Conservation (phyloP, 2,113 vertebrate genomes). For the Corythoichthys haematopterus region DNA sequence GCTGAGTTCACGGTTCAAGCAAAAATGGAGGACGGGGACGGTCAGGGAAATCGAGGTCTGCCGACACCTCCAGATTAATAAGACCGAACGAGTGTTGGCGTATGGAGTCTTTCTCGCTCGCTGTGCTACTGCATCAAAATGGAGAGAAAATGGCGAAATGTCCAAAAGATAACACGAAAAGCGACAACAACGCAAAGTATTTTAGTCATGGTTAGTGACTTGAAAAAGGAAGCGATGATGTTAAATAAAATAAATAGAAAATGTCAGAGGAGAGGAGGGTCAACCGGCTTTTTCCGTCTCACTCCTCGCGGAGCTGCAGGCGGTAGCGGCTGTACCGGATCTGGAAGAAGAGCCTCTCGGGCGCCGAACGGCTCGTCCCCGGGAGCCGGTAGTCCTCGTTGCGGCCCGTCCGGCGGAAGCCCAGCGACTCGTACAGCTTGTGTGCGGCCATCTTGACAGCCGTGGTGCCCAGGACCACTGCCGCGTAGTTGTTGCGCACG, state of each 20-base stretch:
- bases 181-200: slow-evolving; percentile 34
- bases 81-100: no score
- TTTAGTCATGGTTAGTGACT: slow-evolving; percentile 41
- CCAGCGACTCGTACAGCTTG: slow-evolving; percentile 97
- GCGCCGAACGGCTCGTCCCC: slow-evolving; percentile 87
- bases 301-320: slow-evolving; percentile 97
- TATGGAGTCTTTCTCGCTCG: slow-evolving; percentile 27
- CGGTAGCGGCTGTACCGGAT: slow-evolving; percentile 96
- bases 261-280: slow-evolving; percentile 55
- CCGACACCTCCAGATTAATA: slow-evolving; percentile 2
- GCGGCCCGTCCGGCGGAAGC: slow-evolving; percentile 87
- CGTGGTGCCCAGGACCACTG: slow-evolving; percentile 91
- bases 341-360: slow-evolving; percentile 98
- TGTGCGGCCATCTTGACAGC: slow-evolving; percentile 97
- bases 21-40: slow-evolving; percentile 6
- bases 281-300: slow-evolving; percentile 55
- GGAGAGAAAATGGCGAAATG: slow-evolving; percentile 51
- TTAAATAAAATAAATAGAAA: slow-evolving; percentile 67
- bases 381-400: slow-evolving; percentile 86
- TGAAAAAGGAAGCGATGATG: slow-evolving; percentile 48
- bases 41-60: slow-evolving; percentile 31
- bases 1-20: slow-evolving; percentile 24
- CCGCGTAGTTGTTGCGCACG: slow-evolving; percentile 89
- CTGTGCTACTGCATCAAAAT: slow-evolving; percentile 36
- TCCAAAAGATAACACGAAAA: slow-evolving; percentile 49